Evolutionary conservation across 2,113 vertebrate genomes (phyloP).

Genomic region (human): DNA sequence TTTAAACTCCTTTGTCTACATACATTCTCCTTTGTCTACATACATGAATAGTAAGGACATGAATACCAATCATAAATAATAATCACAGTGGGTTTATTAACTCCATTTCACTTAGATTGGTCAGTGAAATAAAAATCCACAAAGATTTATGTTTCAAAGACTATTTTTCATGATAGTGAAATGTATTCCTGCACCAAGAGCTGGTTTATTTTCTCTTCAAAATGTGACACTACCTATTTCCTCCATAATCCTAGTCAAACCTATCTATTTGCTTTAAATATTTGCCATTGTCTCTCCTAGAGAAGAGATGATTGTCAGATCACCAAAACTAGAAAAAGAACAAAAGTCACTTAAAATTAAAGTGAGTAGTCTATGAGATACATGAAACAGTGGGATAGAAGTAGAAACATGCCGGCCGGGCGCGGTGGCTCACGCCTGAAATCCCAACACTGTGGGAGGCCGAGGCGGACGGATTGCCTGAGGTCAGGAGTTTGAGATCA

Average conservation of each 20-base stretch:
- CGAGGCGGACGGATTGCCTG: no score
- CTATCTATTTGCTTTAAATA: neutral
- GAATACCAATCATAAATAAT: no score
- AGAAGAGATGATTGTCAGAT: neutral
- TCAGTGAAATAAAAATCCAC: neutral
- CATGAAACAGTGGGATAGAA: neutral
- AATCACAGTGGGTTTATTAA: neutral
- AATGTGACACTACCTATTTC: neutral
- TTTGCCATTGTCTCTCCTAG: neutral
- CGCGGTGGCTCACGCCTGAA: no score
- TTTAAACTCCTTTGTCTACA: no score
- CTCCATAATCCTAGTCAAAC: neutral
- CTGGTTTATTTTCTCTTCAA: neutral
- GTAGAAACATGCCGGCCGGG: neutral
- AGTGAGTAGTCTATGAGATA: neutral
- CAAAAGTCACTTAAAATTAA: neutral
- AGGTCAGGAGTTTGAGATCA: no score
- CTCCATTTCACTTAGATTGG: neutral
- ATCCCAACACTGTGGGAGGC: no score
- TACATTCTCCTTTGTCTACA: no score
- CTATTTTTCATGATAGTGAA: neutral
- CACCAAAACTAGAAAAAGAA: neutral
- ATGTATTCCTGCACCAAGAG: neutral
- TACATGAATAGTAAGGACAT: no score
- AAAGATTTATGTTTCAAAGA: neutral